Evolutionary conservation across 2,113 vertebrate genomes (phyloP).

Genomic region (Salvelinus alpinus): DNA sequence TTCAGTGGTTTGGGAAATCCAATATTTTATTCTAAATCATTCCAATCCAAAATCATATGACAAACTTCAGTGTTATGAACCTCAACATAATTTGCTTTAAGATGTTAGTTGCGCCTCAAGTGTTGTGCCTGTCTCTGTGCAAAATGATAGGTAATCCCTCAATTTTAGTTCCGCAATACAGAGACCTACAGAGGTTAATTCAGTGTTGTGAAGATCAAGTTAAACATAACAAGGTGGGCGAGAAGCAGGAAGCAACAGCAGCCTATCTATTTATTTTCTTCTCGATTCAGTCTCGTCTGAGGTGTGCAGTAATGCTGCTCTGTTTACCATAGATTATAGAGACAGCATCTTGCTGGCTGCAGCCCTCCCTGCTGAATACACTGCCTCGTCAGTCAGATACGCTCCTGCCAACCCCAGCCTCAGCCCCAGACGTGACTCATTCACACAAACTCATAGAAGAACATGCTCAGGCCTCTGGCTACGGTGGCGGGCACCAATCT

Average conservation of each 20-base stretch:
- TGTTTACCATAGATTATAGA: slow-evolving; percentile 74
- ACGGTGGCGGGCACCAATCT: not conserved
- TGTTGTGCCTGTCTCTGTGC: not conserved
- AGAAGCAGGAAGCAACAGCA: slow-evolving; percentile 47
- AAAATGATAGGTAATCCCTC: not conserved
- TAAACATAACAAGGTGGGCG: slow-evolving; percentile 33
- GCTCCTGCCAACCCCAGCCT: slow-evolving; percentile 45
- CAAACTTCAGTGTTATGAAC: slow-evolving; percentile 15
- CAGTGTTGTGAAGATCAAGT: slow-evolving; percentile 21
- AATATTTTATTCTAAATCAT: not conserved
- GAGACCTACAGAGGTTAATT: slow-evolving; percentile 57
- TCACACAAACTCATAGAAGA: slow-evolving; percentile 28
- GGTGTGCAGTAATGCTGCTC: slow-evolving; percentile 71
- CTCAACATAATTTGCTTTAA: slow-evolving; percentile 12
- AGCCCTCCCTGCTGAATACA: slow-evolving; percentile 63
- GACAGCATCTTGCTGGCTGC: slow-evolving; percentile 60
- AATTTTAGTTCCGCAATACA: slow-evolving; percentile 26
- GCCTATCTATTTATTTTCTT: slow-evolving; percentile 63
- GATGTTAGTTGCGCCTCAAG: slow-evolving; percentile 14
- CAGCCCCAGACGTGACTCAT: slow-evolving; percentile 66
- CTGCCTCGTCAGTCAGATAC: slow-evolving; percentile 68
- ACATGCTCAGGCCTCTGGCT: slow-evolving; percentile 46
- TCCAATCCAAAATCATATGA: slow-evolving; percentile 6
- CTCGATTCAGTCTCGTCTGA: slow-evolving; percentile 64
- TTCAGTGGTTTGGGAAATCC: not conserved